Base-by-base conservation (phyloP, 1,140 invertebrate species). In the Euschistus heros region DNA sequence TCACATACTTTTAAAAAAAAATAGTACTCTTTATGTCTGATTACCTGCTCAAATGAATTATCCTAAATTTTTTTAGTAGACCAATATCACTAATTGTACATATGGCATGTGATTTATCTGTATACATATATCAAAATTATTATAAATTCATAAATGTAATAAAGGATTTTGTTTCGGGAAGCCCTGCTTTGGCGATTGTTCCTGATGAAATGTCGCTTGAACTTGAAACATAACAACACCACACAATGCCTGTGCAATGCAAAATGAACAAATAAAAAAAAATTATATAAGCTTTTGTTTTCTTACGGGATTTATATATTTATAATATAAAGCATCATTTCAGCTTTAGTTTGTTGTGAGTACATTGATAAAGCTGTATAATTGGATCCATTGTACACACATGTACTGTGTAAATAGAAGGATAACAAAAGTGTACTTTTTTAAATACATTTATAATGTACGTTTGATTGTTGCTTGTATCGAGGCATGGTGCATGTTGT, bases 181-280 rank as follows among this genome's bases (percentile, higher is more conserved):
- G 54, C 54, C 54, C 24, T 57, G 54, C 54, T 57, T 57, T 57
- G 54, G 54, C 54, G 54, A 57, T 57, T 57, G 54, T 57, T 24
- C 24, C 24, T 57, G 18, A 24, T 22, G 54, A 24, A 26, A 57
- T 20, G 24, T 57, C 20, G 24, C 24, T 22, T 26, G 18, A 26
- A 57, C 24, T 24, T 57, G 18, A 57, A 26, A 22, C 18, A 24
- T 57, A 24, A 24, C 54, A 57, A 57, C 54, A 57, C 54, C 54
- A 57, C 54, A 57, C 54, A 57, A 57, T 57, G 54, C 54, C 54
- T 57, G 54, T 57, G 54, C 54, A 57, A 57, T 57, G 54, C 54
- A 57, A 57, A 57, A 27, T 57, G 24, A 24, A 17, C 4, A 18
- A 57, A 57, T 57, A 8, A 24, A 27, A 57, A 57, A 57, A 57